These are phyloP conservation scores for Atherinomorus stipes DNA, from an alignment of 2,113 vertebrate species.

Conservation along the genomic window DNA sequence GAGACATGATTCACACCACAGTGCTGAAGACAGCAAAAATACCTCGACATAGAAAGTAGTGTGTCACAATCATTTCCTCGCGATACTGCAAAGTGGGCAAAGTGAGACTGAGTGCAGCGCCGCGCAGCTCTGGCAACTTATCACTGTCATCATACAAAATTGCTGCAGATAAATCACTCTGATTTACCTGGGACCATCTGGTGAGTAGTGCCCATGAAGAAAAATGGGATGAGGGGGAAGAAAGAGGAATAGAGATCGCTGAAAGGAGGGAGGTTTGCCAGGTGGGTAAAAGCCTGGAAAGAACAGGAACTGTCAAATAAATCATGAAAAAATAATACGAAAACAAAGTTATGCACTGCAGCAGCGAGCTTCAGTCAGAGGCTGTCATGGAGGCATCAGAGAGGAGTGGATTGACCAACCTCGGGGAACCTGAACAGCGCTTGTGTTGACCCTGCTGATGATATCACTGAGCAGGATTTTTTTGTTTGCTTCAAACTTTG, in stretches of 20 bases:
- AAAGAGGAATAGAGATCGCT: conserved; percentile 96
- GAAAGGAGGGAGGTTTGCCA: conserved; percentile 93
- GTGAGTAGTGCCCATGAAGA: conserved; percentile 91
- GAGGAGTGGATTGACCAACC: conserved; percentile 77
- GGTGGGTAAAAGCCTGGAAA: conserved; percentile 88
- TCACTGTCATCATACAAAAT: conserved; percentile 53
- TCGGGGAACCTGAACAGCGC: conserved; percentile 93
- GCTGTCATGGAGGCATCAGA: conserved; percentile 8
- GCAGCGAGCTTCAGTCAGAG: conserved; percentile 12
- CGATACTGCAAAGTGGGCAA: conserved; percentile 18
- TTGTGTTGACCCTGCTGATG: conserved; percentile 90
- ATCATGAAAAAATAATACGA: conserved; percentile 26
- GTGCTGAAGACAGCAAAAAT: conserved; percentile 95
- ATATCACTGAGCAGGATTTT: conserved; percentile 88
- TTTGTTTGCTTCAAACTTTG: conserved; percentile 89
- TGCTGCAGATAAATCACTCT: conserved; percentile 55
- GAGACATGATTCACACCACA: conserved; percentile 90
- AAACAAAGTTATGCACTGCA: neutral
- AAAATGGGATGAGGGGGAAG: conserved; percentile 90
- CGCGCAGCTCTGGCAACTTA: conserved; percentile 52
- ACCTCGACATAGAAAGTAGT: conserved; percentile 74
- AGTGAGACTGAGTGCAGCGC: conserved; percentile 27
- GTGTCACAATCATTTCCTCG: conserved; percentile 39
- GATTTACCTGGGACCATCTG: conserved; percentile 95
- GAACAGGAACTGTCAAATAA: conserved; percentile 39